These are phyloP conservation scores for Coranthus polyacanthus DNA, from an alignment of 2,797 vertebrate species.

Conservation along the genomic window DNA sequence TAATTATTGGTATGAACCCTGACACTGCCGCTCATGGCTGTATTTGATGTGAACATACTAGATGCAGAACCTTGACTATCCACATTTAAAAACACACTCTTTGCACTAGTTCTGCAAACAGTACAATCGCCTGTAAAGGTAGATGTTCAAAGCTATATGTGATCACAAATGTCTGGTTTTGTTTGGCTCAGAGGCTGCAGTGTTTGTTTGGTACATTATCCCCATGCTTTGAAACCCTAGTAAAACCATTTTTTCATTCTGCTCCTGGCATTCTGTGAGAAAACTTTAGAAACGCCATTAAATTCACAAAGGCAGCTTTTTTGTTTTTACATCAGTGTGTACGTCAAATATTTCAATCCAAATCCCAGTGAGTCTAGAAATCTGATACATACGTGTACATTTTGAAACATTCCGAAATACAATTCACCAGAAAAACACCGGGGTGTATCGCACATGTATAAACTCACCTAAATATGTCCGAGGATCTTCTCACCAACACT, in stretches of 20 bases:
- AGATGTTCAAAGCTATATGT: conserved; percentile 19
- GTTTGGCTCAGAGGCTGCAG: conserved; percentile 9
- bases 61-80: not conserved
- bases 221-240: conserved; percentile 35
- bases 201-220: conserved; percentile 22
- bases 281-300: conserved; percentile 26
- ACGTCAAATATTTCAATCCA: not conserved
- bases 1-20: conserved; percentile 7
- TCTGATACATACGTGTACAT: too few relatives aligned
- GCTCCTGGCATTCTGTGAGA: conserved; percentile 39
- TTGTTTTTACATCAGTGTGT: not conserved
- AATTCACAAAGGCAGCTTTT: not conserved
- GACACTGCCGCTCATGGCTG: not conserved
- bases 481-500: too few relatives aligned
- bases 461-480: too few relatives aligned
- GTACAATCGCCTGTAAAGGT: not conserved
- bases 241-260: conserved; percentile 26
- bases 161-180: conserved; percentile 19
- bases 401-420: too few relatives aligned
- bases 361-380: too few relatives aligned
- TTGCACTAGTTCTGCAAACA: not conserved
- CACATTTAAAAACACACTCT: not conserved
- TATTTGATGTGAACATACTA: conserved; percentile 4
- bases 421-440: too few relatives aligned
- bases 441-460: too few relatives aligned